Conservation (phyloP, 2,888 invertebrate genomes). For the Biston stratarius region DNA sequence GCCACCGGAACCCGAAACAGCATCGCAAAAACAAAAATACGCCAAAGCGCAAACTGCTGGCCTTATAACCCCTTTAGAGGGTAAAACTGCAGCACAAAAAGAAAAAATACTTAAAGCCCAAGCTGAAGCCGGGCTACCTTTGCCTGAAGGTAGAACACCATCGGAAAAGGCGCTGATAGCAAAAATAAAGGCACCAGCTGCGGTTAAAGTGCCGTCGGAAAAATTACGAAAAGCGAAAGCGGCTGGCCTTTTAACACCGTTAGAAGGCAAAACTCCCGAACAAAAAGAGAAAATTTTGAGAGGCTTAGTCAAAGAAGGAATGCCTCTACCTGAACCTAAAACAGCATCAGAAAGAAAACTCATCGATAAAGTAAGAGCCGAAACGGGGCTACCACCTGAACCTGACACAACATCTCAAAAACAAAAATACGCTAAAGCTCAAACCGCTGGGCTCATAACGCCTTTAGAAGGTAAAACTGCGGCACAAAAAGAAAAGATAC, state of each 20-base stretch:
- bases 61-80: constrained; percentile 42
- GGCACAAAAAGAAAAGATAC: constrained; percentile 48
- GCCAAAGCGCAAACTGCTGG: neutral
- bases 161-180: constrained; percentile 52
- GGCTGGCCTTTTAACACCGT: constrained; percentile 40
- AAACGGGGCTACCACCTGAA: constrained; percentile 39
- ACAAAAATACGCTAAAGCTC: constrained; percentile 50
- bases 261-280: constrained; percentile 52
- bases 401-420: constrained; percentile 32
- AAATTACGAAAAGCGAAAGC: constrained; percentile 43
- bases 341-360: constrained; percentile 52
- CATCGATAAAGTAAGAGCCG: constrained; percentile 48
- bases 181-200: constrained; percentile 26
- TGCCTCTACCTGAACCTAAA: constrained; percentile 53
- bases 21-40: constrained; percentile 13
- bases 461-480: constrained; percentile 57
- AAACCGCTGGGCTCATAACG: constrained; percentile 50
- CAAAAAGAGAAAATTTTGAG: constrained; percentile 46
- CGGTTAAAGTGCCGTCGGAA: constrained; percentile 12
- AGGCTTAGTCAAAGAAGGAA: constrained; percentile 45
- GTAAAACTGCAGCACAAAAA: constrained; percentile 48
- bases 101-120: constrained; percentile 50
- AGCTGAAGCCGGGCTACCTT: constrained; percentile 46
- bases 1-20: constrained; percentile 41
- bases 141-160: constrained; percentile 53